Percentiles rank a stretch among this genome's conserved stretches.
Evolutionary conservation across 2,888 invertebrate species (phyloP).

Genomic region (Mythimna lalbum): DNA sequence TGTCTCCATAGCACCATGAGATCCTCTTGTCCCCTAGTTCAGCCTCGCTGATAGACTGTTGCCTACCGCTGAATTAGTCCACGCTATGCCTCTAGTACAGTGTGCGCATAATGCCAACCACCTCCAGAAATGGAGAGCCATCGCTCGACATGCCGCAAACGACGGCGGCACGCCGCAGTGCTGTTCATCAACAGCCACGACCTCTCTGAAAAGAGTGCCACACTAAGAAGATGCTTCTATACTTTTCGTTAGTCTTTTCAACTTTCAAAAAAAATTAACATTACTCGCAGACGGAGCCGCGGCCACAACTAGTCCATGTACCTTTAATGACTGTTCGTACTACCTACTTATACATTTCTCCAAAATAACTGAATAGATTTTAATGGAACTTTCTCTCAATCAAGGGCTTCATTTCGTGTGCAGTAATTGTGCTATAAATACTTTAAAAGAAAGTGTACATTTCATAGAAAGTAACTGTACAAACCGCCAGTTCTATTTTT

Average conservation of each 20-base stretch:
- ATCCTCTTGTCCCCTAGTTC: too few relatives aligned
- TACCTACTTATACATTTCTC: slow-evolving; percentile 7
- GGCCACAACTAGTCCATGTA: background rate
- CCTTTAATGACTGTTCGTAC: slow-evolving; percentile 17
- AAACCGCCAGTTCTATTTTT: background rate
- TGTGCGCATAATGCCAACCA: too few relatives aligned
- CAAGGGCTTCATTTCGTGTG: slow-evolving; percentile 40
- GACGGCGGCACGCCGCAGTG: too few relatives aligned
- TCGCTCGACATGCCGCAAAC: too few relatives aligned
- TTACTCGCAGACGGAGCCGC: background rate
- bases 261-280: background rate
- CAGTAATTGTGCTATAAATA: slow-evolving; percentile 13
- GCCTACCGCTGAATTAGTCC: too few relatives aligned
- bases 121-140: too few relatives aligned
- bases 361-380: slow-evolving; percentile 22
- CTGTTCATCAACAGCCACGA: too few relatives aligned
- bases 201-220: too few relatives aligned
- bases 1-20: too few relatives aligned
- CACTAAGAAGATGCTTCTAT: too few relatives aligned
- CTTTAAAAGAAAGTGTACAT: slow-evolving; percentile 13
- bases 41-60: too few relatives aligned
- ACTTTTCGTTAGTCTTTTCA: background rate
- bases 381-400: slow-evolving; percentile 43
- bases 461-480: slow-evolving; percentile 19
- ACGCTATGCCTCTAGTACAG: too few relatives aligned